Evolutionary conservation across 2,113 vertebrate genomes (phyloP), one percentile per base, ranked within the genome.

Genomic region (Indicator indicator): DNA sequence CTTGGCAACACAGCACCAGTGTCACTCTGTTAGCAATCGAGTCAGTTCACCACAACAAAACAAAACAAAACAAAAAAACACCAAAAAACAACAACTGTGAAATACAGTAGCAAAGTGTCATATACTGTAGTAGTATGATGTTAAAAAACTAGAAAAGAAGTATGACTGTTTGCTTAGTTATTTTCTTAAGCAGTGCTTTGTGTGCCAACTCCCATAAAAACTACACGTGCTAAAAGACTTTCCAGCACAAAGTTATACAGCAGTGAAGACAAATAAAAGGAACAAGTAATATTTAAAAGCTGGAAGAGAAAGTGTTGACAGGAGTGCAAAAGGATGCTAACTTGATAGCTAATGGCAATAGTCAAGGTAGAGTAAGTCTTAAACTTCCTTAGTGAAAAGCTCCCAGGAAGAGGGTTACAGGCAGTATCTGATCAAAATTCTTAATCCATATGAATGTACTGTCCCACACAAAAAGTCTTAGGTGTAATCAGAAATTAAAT

Each of bases 401-500:
- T 93, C 9, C 27, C 69, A 64, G 28, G 33, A 30, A 83, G 42
- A 80, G 50, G 14, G 6, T 74, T 90, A 86, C 60, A 30, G 44
- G 36, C 16, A 64, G 62, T 21, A 78, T 75, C 30, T 55, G 24
- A 76, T 50, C 36, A 78, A 89, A 81, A 2, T 48, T 63, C 63
- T 46, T 67, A 32, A 30, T 67, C 54, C 74, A 67, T 75, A 69
- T 62, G 94, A 75, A 27, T 15, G 2, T 50, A 46, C 24, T 77
- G 60, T 76, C 32, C 48, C 60, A 80, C 55, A 70, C 3, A 30
- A 63, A 52, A 48, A 36, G 54, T 52, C 77, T 23, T 83, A 27
- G 1, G 26, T 78, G 46, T 83, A 91, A 96, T 80, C 69, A 96
- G 94, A 97, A 97, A 92, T 71, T 65, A 83, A 96, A 96, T 91